phyloP scores from a whole-genome alignment of 2,888 invertebrate species.

The Ferdinandea cuprea region DNA sequence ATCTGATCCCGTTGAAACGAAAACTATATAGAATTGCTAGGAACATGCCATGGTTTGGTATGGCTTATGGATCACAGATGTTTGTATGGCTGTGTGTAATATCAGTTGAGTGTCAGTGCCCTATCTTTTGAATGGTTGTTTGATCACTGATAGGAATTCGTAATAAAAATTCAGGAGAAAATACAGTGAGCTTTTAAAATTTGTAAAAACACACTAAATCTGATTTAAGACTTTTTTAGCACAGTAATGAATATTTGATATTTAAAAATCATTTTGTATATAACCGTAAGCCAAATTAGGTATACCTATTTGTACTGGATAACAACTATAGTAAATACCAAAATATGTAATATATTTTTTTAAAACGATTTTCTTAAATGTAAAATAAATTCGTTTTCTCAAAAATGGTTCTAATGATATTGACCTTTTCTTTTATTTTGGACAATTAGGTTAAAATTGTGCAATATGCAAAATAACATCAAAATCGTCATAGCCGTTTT shows the following conservation, averaged over 20 bases:
- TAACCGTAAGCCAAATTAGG: too few relatives aligned
- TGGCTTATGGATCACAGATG: constrained; percentile 37
- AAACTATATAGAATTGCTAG: constrained; percentile 34
- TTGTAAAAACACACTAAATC: constrained; percentile 65
- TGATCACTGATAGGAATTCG: constrained; percentile 56
- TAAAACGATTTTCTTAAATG: too few relatives aligned
- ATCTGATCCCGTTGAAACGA: constrained; percentile 70
- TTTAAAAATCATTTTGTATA: too few relatives aligned
- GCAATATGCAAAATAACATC: too few relatives aligned
- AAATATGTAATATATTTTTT: too few relatives aligned
- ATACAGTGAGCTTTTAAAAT: constrained; percentile 69
- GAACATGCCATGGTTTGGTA: constrained; percentile 6
- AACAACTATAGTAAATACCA: too few relatives aligned
- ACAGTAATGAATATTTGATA: constrained; percentile 50
- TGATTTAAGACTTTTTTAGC: constrained; percentile 65
- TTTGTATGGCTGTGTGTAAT: constrained; percentile 57
- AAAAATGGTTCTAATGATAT: too few relatives aligned
- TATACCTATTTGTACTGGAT: neutral
- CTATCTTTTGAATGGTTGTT: constrained; percentile 64
- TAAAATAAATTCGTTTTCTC: too few relatives aligned
- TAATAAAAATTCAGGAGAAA: constrained; percentile 58
- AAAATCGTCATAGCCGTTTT: too few relatives aligned
- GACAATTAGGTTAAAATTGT: too few relatives aligned
- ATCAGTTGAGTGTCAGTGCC: constrained; percentile 61
- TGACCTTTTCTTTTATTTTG: too few relatives aligned